Percentiles rank a stretch among this genome's conserved stretches.
phyloP scores from a whole-genome alignment of 2,113 vertebrate genomes.

The Thalassoma bifasciatum region DNA sequence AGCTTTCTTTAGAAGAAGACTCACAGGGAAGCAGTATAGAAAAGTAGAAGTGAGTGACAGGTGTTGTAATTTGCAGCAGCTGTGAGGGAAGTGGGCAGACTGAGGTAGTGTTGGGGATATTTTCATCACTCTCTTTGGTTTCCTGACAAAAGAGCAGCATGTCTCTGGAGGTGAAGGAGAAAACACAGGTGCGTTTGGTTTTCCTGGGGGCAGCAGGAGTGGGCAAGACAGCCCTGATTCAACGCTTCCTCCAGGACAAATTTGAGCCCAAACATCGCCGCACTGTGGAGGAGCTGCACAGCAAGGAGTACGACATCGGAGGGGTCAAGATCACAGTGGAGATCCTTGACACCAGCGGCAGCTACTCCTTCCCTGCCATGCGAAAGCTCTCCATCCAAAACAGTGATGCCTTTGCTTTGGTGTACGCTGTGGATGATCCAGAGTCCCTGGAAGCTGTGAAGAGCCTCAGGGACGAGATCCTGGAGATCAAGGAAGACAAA shows the following conservation, averaged over 20 bases:
- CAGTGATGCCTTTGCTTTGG: constrained; percentile 91
- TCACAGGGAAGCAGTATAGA: background rate
- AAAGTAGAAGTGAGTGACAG: constrained; percentile 10
- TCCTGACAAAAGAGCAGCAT: constrained; percentile 66
- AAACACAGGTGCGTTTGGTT: constrained; percentile 88
- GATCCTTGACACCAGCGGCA: constrained; percentile 93
- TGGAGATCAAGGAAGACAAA: constrained; percentile 92
- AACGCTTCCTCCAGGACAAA: constrained; percentile 89
- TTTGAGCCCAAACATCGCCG: constrained; percentile 91
- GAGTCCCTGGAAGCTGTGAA: constrained; percentile 89
- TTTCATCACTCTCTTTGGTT: background rate
- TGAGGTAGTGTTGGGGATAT: background rate
- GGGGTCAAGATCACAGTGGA: constrained; percentile 88
- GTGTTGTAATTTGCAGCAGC: constrained; percentile 19
- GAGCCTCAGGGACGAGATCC: constrained; percentile 89
- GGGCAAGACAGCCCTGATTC: constrained; percentile 91
- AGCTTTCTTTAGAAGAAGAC: background rate
- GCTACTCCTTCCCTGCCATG: constrained; percentile 95
- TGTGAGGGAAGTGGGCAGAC: background rate
- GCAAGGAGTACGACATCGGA: constrained; percentile 88
- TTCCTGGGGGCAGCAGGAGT: constrained; percentile 91
- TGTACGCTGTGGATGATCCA: constrained; percentile 89
- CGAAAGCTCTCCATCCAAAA: constrained; percentile 92
- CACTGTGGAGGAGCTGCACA: constrained; percentile 94
- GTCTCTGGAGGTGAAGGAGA: constrained; percentile 89